phyloP scores from a whole-genome alignment of 1,140 invertebrate species.

The Palaemon carinicauda region DNA sequence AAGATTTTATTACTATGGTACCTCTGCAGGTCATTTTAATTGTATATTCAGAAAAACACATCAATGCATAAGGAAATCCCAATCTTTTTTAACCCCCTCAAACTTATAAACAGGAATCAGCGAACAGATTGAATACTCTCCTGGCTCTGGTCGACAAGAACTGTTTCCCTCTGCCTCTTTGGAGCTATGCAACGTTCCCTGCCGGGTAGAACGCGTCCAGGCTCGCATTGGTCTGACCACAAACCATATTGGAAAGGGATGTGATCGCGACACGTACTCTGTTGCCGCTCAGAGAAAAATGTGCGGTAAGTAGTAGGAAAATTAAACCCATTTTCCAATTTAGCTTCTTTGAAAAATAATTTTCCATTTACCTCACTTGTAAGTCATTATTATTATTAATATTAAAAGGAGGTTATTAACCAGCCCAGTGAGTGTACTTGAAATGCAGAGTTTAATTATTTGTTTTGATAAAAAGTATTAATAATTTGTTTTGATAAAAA shows the following conservation, averaged over 20 bases:
- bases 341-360: neutral
- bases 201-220: constrained; percentile 71
- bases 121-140: constrained; percentile 89
- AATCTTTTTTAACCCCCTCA: neutral
- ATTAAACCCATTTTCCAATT: neutral
- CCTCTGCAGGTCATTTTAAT: no score
- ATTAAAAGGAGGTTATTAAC: no score
- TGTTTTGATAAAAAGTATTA: no score
- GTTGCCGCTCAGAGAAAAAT: constrained; percentile 88
- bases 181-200: constrained; percentile 85
- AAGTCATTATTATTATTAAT: no score
- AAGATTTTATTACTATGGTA: no score
- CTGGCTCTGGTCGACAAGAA: constrained; percentile 79
- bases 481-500: no score
- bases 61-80: neutral
- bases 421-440: no score
- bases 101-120: constrained; percentile 73
- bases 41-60: neutral
- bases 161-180: constrained; percentile 87
- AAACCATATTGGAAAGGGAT: constrained; percentile 86
- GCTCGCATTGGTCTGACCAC: constrained; percentile 77
- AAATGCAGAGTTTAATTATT: no score
- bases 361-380: constrained; percentile 6
- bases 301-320: constrained; percentile 70
- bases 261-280: constrained; percentile 90